Conservation (phyloP, 2,113 vertebrate genomes). For the Onychostoma macrolepis region DNA sequence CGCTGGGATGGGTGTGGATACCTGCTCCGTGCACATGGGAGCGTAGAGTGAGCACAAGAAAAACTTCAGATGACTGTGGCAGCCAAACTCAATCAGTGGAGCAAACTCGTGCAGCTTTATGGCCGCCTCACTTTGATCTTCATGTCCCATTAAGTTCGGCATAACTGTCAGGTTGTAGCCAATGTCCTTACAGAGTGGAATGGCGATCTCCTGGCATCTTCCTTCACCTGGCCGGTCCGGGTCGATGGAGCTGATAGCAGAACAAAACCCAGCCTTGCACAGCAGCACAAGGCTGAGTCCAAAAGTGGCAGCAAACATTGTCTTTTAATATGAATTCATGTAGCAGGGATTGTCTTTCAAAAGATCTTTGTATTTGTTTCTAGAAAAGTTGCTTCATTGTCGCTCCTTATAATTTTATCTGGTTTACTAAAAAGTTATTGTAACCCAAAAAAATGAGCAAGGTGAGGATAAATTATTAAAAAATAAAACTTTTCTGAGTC, state of each 20-base stretch:
- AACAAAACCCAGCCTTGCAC: conserved; percentile 63
- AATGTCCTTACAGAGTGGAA: conserved; percentile 95
- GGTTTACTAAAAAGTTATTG: background rate
- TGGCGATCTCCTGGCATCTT: conserved; percentile 89
- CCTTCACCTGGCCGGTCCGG: conserved; percentile 87
- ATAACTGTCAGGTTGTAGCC: conserved; percentile 97
- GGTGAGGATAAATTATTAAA: background rate
- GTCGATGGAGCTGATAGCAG: conserved; percentile 90
- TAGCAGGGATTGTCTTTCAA: conserved; percentile 16
- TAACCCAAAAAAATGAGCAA: background rate
- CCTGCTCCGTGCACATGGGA: conserved; percentile 98
- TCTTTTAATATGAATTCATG: conserved; percentile 50
- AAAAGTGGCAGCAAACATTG: conserved; percentile 66
- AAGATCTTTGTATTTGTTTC: background rate
- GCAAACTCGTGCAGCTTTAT: conserved; percentile 92
- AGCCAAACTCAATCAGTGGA: conserved; percentile 87
- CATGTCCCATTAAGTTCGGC: conserved; percentile 92
- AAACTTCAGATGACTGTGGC: conserved; percentile 92
- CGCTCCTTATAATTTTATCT: background rate
- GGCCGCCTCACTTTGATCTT: conserved; percentile 87
- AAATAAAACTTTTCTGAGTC: background rate
- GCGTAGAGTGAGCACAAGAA: conserved; percentile 96
- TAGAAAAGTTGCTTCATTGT: conserved; percentile 8
- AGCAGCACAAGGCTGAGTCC: conserved; percentile 56
- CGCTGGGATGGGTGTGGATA: conserved; percentile 94